phyloP scores from a whole-genome alignment of 1,140 invertebrate species.

The Neodiprion virginianus region DNA sequence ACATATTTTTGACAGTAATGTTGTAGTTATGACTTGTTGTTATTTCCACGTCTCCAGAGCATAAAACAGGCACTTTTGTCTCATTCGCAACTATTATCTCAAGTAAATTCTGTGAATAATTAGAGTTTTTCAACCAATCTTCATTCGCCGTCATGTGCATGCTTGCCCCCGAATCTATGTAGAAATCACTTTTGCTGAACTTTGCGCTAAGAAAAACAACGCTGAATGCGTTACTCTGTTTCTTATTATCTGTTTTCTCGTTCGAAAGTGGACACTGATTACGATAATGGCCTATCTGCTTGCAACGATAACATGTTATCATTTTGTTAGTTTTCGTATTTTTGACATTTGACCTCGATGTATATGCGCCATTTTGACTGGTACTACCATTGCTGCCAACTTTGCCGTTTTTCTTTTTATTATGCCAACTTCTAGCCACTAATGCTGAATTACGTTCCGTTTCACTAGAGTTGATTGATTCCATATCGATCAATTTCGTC shows the following conservation, averaged over 20 bases:
- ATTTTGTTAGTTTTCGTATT: too few relatives aligned
- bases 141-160: constrained; percentile 37
- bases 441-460: too few relatives aligned
- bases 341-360: too few relatives aligned
- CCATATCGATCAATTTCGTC: too few relatives aligned
- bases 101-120: constrained; percentile 18
- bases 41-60: constrained; percentile 33
- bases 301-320: constrained; percentile 12
- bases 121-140: constrained; percentile 26
- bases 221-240: neutral
- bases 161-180: constrained; percentile 43
- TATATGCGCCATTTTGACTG: too few relatives aligned
- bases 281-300: constrained; percentile 13
- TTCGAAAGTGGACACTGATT: constrained; percentile 12
- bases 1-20: constrained; percentile 21
- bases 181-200: constrained; percentile 33
- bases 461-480: too few relatives aligned
- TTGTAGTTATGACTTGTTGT: constrained; percentile 7
- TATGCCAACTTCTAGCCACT: too few relatives aligned
- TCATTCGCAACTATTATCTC: constrained; percentile 39
- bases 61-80: constrained; percentile 33
- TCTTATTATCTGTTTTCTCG: neutral
- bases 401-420: too few relatives aligned
- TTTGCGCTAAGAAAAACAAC: constrained; percentile 7
- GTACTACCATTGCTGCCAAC: too few relatives aligned